A percentile compares a stretch with the other conserved stretches of the same genome.
phyloP scores from a whole-genome alignment of 2,888 invertebrate genomes.

The Biston stratarius region DNA sequence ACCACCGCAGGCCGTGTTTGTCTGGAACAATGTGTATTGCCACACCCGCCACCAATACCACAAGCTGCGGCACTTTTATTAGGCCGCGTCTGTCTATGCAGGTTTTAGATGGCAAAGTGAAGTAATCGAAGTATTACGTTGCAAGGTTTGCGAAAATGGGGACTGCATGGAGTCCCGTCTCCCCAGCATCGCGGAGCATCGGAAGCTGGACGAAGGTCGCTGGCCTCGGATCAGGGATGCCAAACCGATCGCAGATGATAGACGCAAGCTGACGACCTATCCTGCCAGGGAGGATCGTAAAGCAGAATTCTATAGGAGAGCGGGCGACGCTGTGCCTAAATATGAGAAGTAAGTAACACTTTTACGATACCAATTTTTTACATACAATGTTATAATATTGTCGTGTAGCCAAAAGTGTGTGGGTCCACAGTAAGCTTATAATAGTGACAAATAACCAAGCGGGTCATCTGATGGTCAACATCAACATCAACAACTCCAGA shows the following conservation, averaged over 20 bases:
- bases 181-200: conserved; percentile 78
- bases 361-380: too few species aligned
- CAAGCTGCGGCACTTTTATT: too few species aligned
- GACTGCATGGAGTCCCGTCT: conserved; percentile 68
- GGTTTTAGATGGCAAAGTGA: neutral
- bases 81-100: too few species aligned
- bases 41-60: too few species aligned
- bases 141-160: conserved; percentile 65
- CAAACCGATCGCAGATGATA: conserved; percentile 52
- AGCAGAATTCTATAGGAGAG: conserved; percentile 68
- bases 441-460: too few species aligned
- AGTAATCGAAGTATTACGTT: neutral
- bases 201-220: conserved; percentile 55
- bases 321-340: conserved; percentile 73
- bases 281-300: conserved; percentile 63
- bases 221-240: conserved; percentile 12
- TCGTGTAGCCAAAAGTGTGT: neutral
- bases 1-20: too few species aligned
- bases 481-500: too few species aligned
- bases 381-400: too few species aligned
- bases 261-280: conserved; percentile 59
- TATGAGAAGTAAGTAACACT: conserved; percentile 40
- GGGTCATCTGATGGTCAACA: too few species aligned
- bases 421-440: too few species aligned
- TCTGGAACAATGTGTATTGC: too few species aligned